These are phyloP conservation scores for Drosophila mayri DNA, from an alignment of 1,140 invertebrate species.

Conservation along the genomic window DNA sequence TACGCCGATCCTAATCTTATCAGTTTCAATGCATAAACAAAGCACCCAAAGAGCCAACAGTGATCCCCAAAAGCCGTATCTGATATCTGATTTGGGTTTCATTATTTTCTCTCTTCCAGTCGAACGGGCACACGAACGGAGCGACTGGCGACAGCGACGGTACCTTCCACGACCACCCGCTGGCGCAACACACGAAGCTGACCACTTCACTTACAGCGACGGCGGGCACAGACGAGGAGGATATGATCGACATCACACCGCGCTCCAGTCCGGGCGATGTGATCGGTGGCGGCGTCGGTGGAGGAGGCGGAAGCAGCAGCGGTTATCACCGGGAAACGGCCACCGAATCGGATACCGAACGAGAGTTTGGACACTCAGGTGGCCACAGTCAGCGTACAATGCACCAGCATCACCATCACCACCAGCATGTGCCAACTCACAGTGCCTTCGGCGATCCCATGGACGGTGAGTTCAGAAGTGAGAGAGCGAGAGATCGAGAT, in stretches of 20 bases:
- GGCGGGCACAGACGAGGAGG: constrained; percentile 86
- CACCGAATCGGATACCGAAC: constrained; percentile 78
- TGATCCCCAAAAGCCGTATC: constrained; percentile 14
- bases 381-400: constrained; percentile 62
- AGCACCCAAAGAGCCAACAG: constrained; percentile 1
- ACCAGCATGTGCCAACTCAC: constrained; percentile 83
- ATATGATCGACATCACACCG: constrained; percentile 88
- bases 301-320: constrained; percentile 36
- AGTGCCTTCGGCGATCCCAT: constrained; percentile 82
- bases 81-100: constrained; percentile 2
- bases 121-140: constrained; percentile 77
- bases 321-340: constrained; percentile 68
- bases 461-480: constrained; percentile 71
- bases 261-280: constrained; percentile 79
- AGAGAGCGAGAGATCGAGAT: constrained; percentile 1
- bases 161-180: constrained; percentile 68
- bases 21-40: constrained; percentile 58
- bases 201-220: constrained; percentile 72
- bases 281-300: constrained; percentile 39
- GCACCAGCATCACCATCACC: constrained; percentile 68
- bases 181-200: constrained; percentile 63
- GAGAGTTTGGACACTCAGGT: constrained; percentile 56
- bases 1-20: constrained; percentile 57
- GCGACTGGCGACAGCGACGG: constrained; percentile 33
- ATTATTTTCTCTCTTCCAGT: constrained; percentile 46